Evolutionary conservation across 2,888 invertebrate genomes (phyloP).

Genomic region (Drosophila mimetica): DNA sequence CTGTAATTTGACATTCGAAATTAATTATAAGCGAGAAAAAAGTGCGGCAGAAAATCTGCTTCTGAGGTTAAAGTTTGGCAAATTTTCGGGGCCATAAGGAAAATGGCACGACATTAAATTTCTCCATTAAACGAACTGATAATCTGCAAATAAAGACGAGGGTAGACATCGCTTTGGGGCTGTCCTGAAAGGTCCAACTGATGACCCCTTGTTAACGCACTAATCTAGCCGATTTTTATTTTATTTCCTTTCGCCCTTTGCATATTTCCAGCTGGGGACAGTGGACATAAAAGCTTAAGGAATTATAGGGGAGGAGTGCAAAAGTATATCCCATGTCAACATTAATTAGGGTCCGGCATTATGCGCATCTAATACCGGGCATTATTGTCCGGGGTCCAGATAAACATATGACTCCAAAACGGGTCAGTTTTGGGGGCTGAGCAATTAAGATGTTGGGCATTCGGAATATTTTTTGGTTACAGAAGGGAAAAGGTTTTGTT

Average conservation of each 20-base stretch:
- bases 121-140: constrained; percentile 37
- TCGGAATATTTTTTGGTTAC: constrained; percentile 24
- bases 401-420: constrained; percentile 49
- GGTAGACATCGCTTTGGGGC: constrained; percentile 54
- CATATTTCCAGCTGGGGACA: constrained; percentile 58
- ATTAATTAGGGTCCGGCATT: constrained; percentile 74
- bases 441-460: constrained; percentile 15
- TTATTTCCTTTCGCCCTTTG: constrained; percentile 34
- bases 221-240: constrained; percentile 59
- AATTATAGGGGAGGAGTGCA: background rate
- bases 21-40: constrained; percentile 57
- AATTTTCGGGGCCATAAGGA: constrained; percentile 19
- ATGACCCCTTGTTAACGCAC: constrained; percentile 74
- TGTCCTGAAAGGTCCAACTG: constrained; percentile 45
- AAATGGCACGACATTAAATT: constrained; percentile 33
- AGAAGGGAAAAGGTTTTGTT: background rate
- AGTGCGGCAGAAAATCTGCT: constrained; percentile 20
- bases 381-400: constrained; percentile 32
- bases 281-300: constrained; percentile 32
- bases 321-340: constrained; percentile 72
- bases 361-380: constrained; percentile 62
- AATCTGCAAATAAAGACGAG: constrained; percentile 57
- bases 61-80: constrained; percentile 37
- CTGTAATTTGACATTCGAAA: constrained; percentile 58
- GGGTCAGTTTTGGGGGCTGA: background rate